Conservation (phyloP, 2,797 vertebrate species). For the Cossypha polioptera region DNA sequence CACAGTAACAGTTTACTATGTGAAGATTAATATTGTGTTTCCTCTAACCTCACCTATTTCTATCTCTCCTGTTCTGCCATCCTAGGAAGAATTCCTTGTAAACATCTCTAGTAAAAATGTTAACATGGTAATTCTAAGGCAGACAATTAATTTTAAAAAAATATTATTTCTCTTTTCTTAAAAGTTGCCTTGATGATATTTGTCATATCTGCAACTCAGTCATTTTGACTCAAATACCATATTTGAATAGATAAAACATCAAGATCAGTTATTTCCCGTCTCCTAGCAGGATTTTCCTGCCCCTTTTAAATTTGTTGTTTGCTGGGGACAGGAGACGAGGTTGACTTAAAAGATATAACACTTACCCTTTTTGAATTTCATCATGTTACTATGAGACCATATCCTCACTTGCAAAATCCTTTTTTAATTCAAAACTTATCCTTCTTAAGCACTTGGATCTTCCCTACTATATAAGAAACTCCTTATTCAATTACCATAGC, state of each 20-base stretch:
- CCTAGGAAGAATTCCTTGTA: background rate
- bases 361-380: background rate
- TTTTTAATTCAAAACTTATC: background rate
- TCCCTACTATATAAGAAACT: background rate
- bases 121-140: background rate
- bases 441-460: background rate
- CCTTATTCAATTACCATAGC: background rate
- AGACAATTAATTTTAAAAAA: background rate
- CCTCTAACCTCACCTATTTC: background rate
- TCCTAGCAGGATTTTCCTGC: background rate
- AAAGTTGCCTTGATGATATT: background rate
- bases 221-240: background rate
- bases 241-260: background rate
- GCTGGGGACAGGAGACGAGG: background rate
- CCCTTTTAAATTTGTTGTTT: background rate
- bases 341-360: background rate
- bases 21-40: background rate
- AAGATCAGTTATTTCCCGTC: background rate
- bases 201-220: background rate
- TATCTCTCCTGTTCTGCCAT: background rate
- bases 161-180: background rate
- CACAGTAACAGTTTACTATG: fast-evolving
- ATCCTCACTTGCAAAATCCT: background rate
- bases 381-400: background rate
- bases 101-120: background rate